Evolutionary conservation across 2,797 vertebrate genomes (phyloP).

Genomic region (Rhinella marina): DNA sequence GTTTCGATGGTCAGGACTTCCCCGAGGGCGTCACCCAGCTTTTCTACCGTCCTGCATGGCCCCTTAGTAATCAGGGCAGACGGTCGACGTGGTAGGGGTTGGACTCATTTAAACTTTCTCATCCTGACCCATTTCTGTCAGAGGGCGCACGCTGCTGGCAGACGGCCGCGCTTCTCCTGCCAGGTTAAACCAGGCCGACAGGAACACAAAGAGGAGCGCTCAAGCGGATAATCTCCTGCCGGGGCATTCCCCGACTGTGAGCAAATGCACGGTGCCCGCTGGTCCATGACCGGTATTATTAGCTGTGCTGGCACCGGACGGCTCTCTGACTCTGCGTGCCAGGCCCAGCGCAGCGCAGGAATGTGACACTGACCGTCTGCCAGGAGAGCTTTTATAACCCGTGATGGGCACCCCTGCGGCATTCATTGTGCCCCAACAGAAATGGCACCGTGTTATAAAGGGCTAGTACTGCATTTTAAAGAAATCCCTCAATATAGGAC

Average conservation of each 20-base stretch:
- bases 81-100: too few relatives aligned
- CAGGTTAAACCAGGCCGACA: background rate
- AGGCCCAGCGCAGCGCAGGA: background rate
- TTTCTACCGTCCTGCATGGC: background rate
- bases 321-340: background rate
- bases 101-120: background rate
- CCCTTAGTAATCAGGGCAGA: background rate
- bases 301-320: background rate
- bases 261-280: constrained; percentile 5
- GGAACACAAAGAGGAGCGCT: constrained; percentile 45
- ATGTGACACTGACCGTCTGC: background rate
- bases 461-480: background rate
- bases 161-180: constrained; percentile 23
- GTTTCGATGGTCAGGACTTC: too few relatives aligned
- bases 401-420: background rate
- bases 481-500: background rate
- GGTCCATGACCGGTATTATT: constrained; percentile 1
- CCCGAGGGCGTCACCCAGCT: background rate
- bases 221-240: background rate
- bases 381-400: background rate
- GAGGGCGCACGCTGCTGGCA: background rate
- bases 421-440: background rate
- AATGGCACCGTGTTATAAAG: background rate
- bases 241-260: constrained; percentile 50
- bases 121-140: background rate